Percentiles rank a stretch among this genome's conserved stretches.
Conservation (phyloP, 2,888 invertebrate species). For the Cantharis rufa region DNA sequence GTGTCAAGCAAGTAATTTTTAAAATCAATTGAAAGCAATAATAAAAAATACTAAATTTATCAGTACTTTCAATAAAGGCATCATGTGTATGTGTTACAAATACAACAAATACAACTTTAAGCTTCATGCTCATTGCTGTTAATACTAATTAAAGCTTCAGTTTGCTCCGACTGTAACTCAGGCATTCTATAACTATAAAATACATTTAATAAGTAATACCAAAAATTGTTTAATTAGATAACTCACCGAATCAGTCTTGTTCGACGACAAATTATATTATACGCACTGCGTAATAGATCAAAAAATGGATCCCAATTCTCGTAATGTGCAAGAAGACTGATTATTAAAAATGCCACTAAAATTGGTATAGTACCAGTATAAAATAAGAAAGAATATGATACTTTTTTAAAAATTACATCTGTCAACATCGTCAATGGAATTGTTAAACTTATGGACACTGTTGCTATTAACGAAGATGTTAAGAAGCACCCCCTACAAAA, state of each 20-base stretch:
- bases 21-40: neutral
- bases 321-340: slow-evolving; percentile 72
- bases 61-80: slow-evolving; percentile 16
- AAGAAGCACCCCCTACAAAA: slow-evolving; percentile 87
- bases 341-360: slow-evolving; percentile 73
- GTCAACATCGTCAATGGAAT: slow-evolving; percentile 89
- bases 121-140: slow-evolving; percentile 63
- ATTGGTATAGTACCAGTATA: slow-evolving; percentile 80
- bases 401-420: slow-evolving; percentile 74
- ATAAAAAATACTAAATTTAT: slow-evolving; percentile 1
- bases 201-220: slow-evolving; percentile 4
- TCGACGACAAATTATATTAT: slow-evolving; percentile 57
- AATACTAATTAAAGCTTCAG: slow-evolving; percentile 69
- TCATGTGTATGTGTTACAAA: slow-evolving; percentile 1
- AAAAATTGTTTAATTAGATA: neutral
- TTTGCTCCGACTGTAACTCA: slow-evolving; percentile 69
- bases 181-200: slow-evolving; percentile 58
- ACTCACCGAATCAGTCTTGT: slow-evolving; percentile 58
- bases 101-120: slow-evolving; percentile 42
- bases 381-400: slow-evolving; percentile 70
- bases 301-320: slow-evolving; percentile 83
- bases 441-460: slow-evolving; percentile 81
- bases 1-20: neutral
- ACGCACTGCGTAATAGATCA: slow-evolving; percentile 60
- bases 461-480: slow-evolving; percentile 89